Percentiles rank a stretch among this genome's conserved stretches.
Conservation (phyloP, 2,888 invertebrate species). For the Aleiodes alternator region DNA sequence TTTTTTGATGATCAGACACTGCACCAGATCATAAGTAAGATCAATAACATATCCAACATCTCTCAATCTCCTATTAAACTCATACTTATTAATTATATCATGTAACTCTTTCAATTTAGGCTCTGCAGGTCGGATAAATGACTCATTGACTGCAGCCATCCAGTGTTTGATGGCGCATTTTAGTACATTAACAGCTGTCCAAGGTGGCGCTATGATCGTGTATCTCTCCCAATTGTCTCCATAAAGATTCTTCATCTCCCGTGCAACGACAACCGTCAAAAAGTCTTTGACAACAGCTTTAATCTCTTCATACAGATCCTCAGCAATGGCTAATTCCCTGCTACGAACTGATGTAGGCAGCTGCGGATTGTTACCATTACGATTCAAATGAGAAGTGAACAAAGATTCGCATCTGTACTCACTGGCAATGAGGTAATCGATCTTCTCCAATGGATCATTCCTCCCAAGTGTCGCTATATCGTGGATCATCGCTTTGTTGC, state of each 20-base stretch:
- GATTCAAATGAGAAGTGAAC: constrained; percentile 46
- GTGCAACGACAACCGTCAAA: constrained; percentile 64
- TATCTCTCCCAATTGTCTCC: constrained; percentile 68
- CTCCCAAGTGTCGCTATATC: constrained; percentile 65
- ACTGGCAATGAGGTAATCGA: constrained; percentile 62
- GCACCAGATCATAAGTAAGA: constrained; percentile 62
- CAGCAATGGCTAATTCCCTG: constrained; percentile 59
- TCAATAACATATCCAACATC: constrained; percentile 63
- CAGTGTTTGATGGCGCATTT: constrained; percentile 72
- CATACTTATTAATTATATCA: constrained; percentile 56
- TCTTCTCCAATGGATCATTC: constrained; percentile 67
- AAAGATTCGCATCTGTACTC: constrained; percentile 52
- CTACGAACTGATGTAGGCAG: constrained; percentile 47
- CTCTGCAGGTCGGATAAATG: constrained; percentile 63
- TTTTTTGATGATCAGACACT: constrained; percentile 62
- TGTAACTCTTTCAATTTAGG: constrained; percentile 59
- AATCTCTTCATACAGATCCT: constrained; percentile 63
- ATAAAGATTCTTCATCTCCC: constrained; percentile 68
- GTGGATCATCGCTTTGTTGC: constrained; percentile 72
- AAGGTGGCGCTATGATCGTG: constrained; percentile 70
- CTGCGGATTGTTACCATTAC: constrained; percentile 44
- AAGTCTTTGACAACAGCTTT: constrained; percentile 63
- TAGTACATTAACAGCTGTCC: constrained; percentile 66
- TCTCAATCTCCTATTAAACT: constrained; percentile 59
- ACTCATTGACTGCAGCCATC: constrained; percentile 71